Evolutionary conservation across 2,797 vertebrate genomes (phyloP).

Genomic region (Crax fasciolata): DNA sequence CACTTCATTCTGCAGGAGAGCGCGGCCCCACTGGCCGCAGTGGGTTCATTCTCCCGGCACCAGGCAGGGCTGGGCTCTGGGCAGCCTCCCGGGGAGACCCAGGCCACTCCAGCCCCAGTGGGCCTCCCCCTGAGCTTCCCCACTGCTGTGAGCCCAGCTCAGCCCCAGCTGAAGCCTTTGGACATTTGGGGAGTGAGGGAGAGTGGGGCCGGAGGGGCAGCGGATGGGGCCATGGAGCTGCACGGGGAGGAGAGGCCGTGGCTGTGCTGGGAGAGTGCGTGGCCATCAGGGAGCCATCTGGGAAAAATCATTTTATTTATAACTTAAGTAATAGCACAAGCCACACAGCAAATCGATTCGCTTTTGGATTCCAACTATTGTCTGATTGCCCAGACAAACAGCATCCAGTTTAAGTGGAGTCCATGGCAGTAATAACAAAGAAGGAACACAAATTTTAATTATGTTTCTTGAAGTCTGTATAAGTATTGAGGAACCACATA

Average conservation of each 20-base stretch:
- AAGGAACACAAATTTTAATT: conserved; percentile 79
- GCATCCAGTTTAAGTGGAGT: conserved; percentile 74
- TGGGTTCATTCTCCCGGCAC: neutral
- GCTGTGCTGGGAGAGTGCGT: conserved; percentile 34
- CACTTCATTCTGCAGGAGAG: accelerated
- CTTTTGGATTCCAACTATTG: conserved; percentile 80
- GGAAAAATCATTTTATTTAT: conserved; percentile 83
- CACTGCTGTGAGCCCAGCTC: neutral
- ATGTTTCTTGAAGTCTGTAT: conserved; percentile 66
- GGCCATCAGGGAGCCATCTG: conserved; percentile 79
- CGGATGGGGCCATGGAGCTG: neutral
- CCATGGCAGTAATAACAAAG: conserved; percentile 72
- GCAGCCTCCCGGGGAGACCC: neutral
- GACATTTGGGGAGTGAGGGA: neutral
- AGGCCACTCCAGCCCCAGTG: accelerated
- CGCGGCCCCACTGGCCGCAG: neutral
- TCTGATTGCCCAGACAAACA: conserved; percentile 80
- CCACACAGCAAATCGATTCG: conserved; percentile 80
- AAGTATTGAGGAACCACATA: conserved; percentile 72
- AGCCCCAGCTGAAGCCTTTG: neutral
- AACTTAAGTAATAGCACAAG: conserved; percentile 82
- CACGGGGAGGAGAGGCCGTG: conserved; percentile 57
- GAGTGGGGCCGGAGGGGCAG: neutral
- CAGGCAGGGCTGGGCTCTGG: neutral
- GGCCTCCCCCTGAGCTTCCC: neutral